These are phyloP conservation scores for Furcifer pardalis DNA, from an alignment of 2,797 vertebrate species.

Conservation along the genomic window DNA sequence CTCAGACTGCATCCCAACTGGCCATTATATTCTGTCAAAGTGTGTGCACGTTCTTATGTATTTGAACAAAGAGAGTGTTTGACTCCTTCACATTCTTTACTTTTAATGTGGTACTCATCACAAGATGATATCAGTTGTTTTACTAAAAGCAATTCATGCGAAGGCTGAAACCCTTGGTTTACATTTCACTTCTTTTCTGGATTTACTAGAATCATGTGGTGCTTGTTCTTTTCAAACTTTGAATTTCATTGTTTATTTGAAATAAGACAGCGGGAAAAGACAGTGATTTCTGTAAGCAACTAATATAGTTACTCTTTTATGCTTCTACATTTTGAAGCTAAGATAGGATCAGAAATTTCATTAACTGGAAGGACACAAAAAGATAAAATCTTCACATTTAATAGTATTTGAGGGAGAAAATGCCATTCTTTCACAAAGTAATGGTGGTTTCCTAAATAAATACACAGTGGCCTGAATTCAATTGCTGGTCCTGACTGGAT, in stretches of 20 bases:
- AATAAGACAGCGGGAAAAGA: constrained; percentile 56
- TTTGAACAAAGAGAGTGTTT: not conserved
- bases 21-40: not conserved
- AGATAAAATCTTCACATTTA: constrained; percentile 15
- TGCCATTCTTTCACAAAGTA: not conserved
- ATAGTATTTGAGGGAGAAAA: constrained; percentile 29
- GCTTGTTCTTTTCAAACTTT: constrained; percentile 35
- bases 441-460: not conserved
- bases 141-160: not conserved
- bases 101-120: not conserved
- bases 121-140: not conserved
- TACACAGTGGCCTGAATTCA: not conserved
- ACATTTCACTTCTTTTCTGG: not conserved
- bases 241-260: constrained; percentile 50
- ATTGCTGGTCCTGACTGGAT: too few species aligned
- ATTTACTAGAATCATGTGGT: constrained; percentile 1
- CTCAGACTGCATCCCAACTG: too few species aligned
- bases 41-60: not conserved
- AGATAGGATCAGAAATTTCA: constrained; percentile 50
- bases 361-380: constrained; percentile 44
- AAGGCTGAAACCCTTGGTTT: not conserved
- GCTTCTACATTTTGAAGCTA: constrained; percentile 51
- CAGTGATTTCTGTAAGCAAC: constrained; percentile 56
- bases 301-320: constrained; percentile 66
- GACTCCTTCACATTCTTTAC: not conserved